Evolutionary conservation across 2,113 vertebrate genomes (phyloP), one percentile per base, ranked within the genome.

Genomic region (Aphyosemion australe): DNA sequence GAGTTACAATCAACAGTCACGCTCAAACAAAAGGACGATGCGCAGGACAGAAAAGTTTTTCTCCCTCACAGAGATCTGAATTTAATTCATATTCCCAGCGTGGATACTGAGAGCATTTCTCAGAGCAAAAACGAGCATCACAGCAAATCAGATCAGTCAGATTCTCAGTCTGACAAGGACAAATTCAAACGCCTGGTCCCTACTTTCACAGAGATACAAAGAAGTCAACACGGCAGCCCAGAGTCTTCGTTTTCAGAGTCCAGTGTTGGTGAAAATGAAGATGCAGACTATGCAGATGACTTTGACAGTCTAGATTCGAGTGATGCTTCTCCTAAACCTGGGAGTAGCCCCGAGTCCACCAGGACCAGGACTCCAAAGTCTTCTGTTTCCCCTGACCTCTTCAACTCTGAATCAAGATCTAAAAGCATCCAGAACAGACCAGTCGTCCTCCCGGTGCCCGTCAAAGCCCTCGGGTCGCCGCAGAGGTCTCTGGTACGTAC

Each of bases 201-300:
- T 55, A 9, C 11, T 55, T 16, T 39, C 32, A 55, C 5, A 39
- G n/a, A 55, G 53, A 19, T n/a, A 12, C 64, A 15, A 52, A 79
- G 61, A n/a, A 59, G 76, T 57, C 65, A 61, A 62, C 14, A 18
- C 59, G 90, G 76, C 61, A 37, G 34, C 9, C 34, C 34, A 37
- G 34, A 37, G 34, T 80, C 81, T 7, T 84, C 79, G 6, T 84
- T 90, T 51, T 94, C 93, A 1, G 87, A 88, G 65, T 92, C 91
- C 65, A 90, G 92, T 0, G 0, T 82, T 42, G 76, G 61, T 54
- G 93, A 87, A 65, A 61, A 75, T 26, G 85, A 92, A 52, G 91
- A 92, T 19, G 86, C 55, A 1, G 85, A 90, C 43, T 94, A 92
- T 64, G 91, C 90, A 8, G 95, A 96, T 80, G 94, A 95, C 79